Base-by-base conservation (phyloP, 2,113 vertebrate species). In the Hemichromis elongatus region DNA sequence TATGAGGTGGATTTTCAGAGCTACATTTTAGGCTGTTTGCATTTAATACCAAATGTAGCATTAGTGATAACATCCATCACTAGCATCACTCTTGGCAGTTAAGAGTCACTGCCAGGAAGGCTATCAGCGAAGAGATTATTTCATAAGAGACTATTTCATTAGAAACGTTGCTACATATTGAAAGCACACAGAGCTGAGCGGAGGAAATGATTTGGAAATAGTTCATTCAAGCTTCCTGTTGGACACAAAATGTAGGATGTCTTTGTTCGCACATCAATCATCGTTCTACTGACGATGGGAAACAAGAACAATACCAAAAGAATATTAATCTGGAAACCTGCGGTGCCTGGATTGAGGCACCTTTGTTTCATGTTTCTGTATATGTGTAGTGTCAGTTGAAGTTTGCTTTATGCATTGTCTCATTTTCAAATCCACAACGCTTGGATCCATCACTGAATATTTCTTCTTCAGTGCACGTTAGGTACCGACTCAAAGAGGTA, bases 181-280 rank as follows among this genome's bases (percentile, higher is more conserved):
- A 84, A 93, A 86, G 84, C 26, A 16, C 61, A 50, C 53, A 82
- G 33, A 57, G 80, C 82, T 79, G 85, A 90, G 86, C 5, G 37
- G 84, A 87, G 89, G 86, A 93, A 93, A 75, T 85, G 87, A 89
- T 94, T 91, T 92, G 61, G 90, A 90, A 92, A 92, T 85, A 11
- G 45, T 28, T 7, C 3, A n/a, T 81, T 91, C 47, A 12, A 35
- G 78, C 79, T 89, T 92, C 83, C 83, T 89, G 84, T 89, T 89
- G 79, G 90, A 90, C 50, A 63, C 37, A 80, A 73, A 75, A 52
- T 50, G 30, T 79, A 54, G 53, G 73, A 85, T 45, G 33, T 86
- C 3, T 40, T 37, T 0, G 42, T 80, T 73, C 24, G 4, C 56
- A 26, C 47, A 42, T 33, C 16, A 59, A 30, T 47, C 18, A 55